phyloP scores from a whole-genome alignment of 2,888 invertebrate species.

The Nemotelus pantherinus region DNA sequence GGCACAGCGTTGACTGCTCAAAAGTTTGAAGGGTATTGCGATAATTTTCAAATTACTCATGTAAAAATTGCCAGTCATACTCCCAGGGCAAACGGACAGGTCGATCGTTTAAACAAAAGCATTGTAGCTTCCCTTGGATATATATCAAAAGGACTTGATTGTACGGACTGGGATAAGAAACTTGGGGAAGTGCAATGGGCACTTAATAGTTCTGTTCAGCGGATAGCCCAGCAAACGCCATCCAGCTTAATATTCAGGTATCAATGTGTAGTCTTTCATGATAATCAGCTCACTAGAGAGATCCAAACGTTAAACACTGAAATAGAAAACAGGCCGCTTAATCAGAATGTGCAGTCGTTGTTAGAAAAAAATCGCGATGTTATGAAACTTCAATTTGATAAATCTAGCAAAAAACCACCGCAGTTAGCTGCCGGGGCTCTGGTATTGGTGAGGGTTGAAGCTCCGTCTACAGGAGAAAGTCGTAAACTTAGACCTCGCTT shows the following conservation, averaged over 20 bases:
- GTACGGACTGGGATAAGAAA: conserved; percentile 52
- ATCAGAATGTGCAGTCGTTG: not conserved
- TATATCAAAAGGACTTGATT: conserved; percentile 42
- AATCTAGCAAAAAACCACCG: not conserved
- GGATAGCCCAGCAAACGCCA: conserved; percentile 45
- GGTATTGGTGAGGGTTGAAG: not conserved
- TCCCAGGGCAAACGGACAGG: conserved; percentile 47
- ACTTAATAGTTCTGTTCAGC: conserved; percentile 50
- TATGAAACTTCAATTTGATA: conserved; percentile 7
- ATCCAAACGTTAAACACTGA: not conserved
- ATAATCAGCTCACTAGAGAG: conserved; percentile 3
- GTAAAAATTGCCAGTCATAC: conserved; percentile 50
- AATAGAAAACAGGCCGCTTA: not conserved
- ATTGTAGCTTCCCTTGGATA: conserved; percentile 50
- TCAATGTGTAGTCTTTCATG: not conserved
- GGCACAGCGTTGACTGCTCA: conserved; percentile 51
- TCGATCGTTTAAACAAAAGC: not conserved
- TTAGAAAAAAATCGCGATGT: conserved; percentile 3
- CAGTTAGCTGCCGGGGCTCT: not conserved
- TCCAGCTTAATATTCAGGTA: not conserved
- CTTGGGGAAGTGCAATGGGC: conserved; percentile 51
- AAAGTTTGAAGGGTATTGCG: conserved; percentile 47
- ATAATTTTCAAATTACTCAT: conserved; percentile 48
- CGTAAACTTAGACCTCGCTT: not conserved
- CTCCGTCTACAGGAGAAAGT: not conserved